Conservation (phyloP, 2,113 vertebrate species). For the Odontesthes bonariensis region DNA sequence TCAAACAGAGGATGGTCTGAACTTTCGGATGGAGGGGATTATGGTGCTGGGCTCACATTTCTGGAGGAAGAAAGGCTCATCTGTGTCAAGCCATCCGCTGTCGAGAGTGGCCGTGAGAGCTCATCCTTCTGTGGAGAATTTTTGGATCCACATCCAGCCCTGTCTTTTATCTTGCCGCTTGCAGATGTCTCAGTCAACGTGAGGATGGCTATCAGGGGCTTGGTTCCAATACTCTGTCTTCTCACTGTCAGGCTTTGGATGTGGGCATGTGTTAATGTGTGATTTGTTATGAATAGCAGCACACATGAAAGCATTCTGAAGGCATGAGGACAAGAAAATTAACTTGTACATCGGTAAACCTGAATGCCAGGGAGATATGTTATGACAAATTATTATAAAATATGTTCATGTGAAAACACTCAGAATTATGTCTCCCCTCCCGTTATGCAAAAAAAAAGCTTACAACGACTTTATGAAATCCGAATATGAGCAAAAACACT, state of each 20-base stretch:
- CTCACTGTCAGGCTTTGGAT: slow-evolving; percentile 36
- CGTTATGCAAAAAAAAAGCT: neutral
- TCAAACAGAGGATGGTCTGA: slow-evolving; percentile 31
- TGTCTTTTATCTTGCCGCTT: slow-evolving; percentile 74
- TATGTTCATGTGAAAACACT: neutral
- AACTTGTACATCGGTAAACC: neutral
- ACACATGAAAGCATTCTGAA: neutral
- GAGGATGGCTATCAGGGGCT: slow-evolving; percentile 67
- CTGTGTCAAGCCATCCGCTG: slow-evolving; percentile 57
- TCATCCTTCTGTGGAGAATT: slow-evolving; percentile 73
- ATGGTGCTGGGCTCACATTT: slow-evolving; percentile 65
- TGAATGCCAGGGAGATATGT: neutral
- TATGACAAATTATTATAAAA: neutral
- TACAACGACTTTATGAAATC: slow-evolving; percentile 9
- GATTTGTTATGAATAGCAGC: slow-evolving; percentile 3
- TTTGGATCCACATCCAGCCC: slow-evolving; percentile 54
- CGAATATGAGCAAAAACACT: neutral
- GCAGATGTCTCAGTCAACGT: slow-evolving; percentile 67
- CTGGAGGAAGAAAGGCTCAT: slow-evolving; percentile 57
- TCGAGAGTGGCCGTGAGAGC: slow-evolving; percentile 55
- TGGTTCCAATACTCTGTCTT: slow-evolving; percentile 39
- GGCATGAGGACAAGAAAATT: neutral
- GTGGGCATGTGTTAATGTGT: slow-evolving; percentile 11
- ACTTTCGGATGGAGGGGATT: slow-evolving; percentile 68
- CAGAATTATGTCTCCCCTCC: no score